Evolutionary conservation across 2,797 vertebrate species (phyloP), one percentile per base, ranked within the genome.

Genomic region (Pseudochromis fuscus): DNA sequence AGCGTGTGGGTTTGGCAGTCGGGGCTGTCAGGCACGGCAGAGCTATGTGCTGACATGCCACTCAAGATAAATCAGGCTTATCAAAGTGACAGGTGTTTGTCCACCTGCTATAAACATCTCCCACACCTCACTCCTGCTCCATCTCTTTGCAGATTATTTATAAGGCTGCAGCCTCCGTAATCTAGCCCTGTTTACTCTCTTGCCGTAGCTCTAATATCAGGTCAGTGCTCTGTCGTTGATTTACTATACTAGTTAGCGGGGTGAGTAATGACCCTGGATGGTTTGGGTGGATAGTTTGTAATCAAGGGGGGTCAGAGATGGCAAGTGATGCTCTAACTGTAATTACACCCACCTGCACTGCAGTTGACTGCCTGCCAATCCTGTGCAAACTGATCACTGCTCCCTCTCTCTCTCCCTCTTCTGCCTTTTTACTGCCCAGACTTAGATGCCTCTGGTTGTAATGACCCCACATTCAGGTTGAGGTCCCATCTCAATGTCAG

Each of bases 11-110:
- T 44, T 46, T 72, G 70, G 65, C 33, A 4, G 60, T 71, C 63
- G 62, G 21, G 68, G 76, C 89, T 89, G 92, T 90, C 90, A 86
- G 64, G 69, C 63, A 6, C 45, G 28, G 50, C 84, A 93, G 93
- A 96, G 93, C 91, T 94, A 96, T 93, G 90, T 93, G 90, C 94
- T 92, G 93, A 88, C 71, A 86, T 90, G 84, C 83, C 90, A 86
- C 80, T 88, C 89, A 91, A 94, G 95, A 95, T 96, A 95, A 96
- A 97, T 96, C 95, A 95, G 89, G 89, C 91, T 93, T 94, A 93
- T 94, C 95, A 94, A 94, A 92, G 88, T 58, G 92, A 93, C 95
- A 95, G 96, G 94, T 96, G 95, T 97, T 96, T 90, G 88, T 96
- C 95, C 95, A 95, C 95, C 95, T 96, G 95, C 96, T 70, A 44